phyloP scores from a whole-genome alignment of 2,113 vertebrate genomes.

The Erythrocercus mccallii region DNA sequence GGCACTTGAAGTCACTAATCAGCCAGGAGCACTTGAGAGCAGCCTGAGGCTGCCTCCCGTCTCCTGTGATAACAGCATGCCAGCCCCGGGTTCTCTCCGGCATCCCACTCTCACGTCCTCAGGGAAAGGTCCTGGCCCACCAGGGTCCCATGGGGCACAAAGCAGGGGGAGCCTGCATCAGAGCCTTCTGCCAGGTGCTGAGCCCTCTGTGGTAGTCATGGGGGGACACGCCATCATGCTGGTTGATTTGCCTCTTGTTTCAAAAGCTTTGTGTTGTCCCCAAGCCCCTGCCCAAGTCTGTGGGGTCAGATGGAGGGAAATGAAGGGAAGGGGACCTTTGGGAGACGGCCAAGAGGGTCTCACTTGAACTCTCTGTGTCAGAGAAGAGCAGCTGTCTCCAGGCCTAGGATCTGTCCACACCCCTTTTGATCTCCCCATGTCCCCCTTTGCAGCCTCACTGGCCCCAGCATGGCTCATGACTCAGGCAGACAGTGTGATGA shows the following conservation, averaged over 20 bases:
- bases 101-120: neutral
- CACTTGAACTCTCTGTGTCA: neutral
- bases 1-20: slow-evolving; percentile 63
- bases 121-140: neutral
- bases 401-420: neutral
- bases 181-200: neutral
- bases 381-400: neutral
- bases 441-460: neutral
- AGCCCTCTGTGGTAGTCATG: rapidly evolving
- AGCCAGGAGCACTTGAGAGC: slow-evolving; percentile 48
- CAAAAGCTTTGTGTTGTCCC: neutral
- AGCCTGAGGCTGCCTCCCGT: slow-evolving; percentile 25
- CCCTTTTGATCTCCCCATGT: neutral
- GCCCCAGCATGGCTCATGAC: neutral
- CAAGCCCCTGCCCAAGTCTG: neutral
- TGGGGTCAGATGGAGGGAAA: neutral
- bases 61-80: slow-evolving; percentile 18
- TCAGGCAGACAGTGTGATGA: slow-evolving; percentile 25
- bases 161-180: neutral
- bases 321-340: neutral
- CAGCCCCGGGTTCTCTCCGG: neutral
- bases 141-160: neutral
- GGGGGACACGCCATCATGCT: rapidly evolving
- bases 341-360: neutral
- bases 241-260: neutral